phyloP scores from a whole-genome alignment of 2,797 vertebrate genomes.

The Platyrinchus mystaceus region DNA sequence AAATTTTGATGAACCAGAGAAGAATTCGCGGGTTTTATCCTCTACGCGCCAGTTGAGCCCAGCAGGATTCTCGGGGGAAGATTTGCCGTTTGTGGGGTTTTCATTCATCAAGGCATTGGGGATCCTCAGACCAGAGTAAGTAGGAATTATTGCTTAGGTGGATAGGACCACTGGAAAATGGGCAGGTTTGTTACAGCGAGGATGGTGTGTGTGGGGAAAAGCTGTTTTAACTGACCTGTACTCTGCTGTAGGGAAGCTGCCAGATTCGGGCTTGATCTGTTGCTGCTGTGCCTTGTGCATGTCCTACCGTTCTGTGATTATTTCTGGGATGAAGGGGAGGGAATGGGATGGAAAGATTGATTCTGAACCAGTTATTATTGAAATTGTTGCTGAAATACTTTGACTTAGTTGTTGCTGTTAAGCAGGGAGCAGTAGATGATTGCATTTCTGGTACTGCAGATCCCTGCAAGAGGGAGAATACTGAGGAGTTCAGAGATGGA shows the following conservation, averaged over 20 bases:
- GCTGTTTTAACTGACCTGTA: slow-evolving; percentile 46
- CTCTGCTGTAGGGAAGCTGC: slow-evolving; percentile 47
- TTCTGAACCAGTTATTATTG: slow-evolving; percentile 1
- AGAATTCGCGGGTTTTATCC: slow-evolving; percentile 88
- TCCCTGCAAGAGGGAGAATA: slow-evolving; percentile 11
- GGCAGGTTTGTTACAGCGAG: slow-evolving; percentile 17
- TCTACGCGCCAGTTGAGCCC: slow-evolving; percentile 86
- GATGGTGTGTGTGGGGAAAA: background rate
- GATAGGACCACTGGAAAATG: slow-evolving; percentile 16
- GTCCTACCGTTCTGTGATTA: background rate
- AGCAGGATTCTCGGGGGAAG: slow-evolving; percentile 90
- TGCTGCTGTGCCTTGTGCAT: slow-evolving; percentile 42
- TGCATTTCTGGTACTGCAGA: slow-evolving; percentile 44
- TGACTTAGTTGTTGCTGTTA: slow-evolving; percentile 64
- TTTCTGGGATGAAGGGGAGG: background rate
- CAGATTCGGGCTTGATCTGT: slow-evolving; percentile 66
- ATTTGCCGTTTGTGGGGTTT: slow-evolving; percentile 98
- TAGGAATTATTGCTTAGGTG: slow-evolving; percentile 69
- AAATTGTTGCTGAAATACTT: slow-evolving; percentile 53
- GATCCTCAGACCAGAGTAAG: slow-evolving; percentile 95
- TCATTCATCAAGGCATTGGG: slow-evolving; percentile 94
- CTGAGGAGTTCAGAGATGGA: slow-evolving; percentile 29
- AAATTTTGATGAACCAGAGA: slow-evolving; percentile 98
- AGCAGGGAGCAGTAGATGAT: slow-evolving; percentile 11
- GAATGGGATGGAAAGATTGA: background rate